These are phyloP conservation scores for Ceratotherium simum DNA, from an alignment of 2,113 vertebrate species.

Conservation along the genomic window DNA sequence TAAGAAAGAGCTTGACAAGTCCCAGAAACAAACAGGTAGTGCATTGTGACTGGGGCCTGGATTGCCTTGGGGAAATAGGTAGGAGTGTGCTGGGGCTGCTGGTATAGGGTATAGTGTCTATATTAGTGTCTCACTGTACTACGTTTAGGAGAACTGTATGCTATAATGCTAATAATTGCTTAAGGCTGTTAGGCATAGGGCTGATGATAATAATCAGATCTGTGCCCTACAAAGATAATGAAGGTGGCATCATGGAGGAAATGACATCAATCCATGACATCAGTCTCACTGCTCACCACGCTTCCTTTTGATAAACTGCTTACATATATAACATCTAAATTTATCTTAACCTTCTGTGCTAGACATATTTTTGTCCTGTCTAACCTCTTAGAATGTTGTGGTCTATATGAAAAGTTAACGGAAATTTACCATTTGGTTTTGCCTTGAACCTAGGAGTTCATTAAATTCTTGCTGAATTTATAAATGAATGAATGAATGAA, in stretches of 20 bases:
- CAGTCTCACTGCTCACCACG: neutral
- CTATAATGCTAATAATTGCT: neutral
- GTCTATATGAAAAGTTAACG: conserved; percentile 19
- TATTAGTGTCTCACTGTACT: neutral
- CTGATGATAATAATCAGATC: neutral
- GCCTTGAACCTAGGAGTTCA: conserved; percentile 23
- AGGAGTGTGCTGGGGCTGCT: neutral
- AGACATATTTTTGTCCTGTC: neutral
- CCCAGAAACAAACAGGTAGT: neutral
- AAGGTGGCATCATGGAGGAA: neutral
- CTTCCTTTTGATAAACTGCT: neutral
- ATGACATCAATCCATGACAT: neutral
- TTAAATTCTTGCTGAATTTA: conserved; percentile 62
- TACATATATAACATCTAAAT: neutral
- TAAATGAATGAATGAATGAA: conserved; percentile 59
- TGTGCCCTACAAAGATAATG: neutral
- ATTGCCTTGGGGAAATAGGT: neutral
- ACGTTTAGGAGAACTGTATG: neutral
- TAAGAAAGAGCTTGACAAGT: neutral
- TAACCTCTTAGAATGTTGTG: neutral
- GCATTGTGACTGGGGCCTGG: neutral
- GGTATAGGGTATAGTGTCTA: neutral
- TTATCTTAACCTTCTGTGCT: neutral
- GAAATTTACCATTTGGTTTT: conserved; percentile 58
- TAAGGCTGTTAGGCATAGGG: neutral